Evolutionary conservation across 1,140 invertebrate genomes (phyloP), one percentile per base, ranked within the genome.

Genomic region (Ptiloglossa arizonensis): DNA sequence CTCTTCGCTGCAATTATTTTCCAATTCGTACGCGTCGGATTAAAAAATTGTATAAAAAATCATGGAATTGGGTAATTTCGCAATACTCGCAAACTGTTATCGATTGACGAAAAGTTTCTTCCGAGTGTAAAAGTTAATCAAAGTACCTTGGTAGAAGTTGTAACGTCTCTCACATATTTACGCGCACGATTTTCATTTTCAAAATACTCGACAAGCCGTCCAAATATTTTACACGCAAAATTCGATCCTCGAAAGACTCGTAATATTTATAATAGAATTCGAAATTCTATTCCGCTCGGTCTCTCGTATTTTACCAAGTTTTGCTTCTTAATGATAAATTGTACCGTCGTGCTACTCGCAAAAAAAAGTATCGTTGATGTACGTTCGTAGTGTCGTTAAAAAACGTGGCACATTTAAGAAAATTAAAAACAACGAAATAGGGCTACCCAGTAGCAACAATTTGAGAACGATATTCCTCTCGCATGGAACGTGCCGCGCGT

Each of bases 401-500:
- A 59, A 59, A 22, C 13, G 19, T 35, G 9, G 15, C 8, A 32
- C 27, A 59, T 59, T 59, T 35, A 32, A 35, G n/a, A 35, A n/a
- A 17, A 44, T 63, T 44, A 5, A 1, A 27, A 44, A n/a, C n/a
- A 32, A 22, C 15, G 35, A 46, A 59, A 44, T 22, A 32, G 27
- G 1, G 2, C 15, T 15, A 15, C 27, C n/a, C n/a, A n/a, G 1
- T 2, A 50, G 3, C 5, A 15, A 24, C 17, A 71, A n/a, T n/a
- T n/a, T n/a, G n/a, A 2, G 15, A 27, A 22, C 8, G 17, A 24
- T 24, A 5, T 41, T 38, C 8, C n/a, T 56, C 6, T 15, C 29
- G 73, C 63, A 46, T 69, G 73, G 73, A 76, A 76, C 24, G 73
- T 59, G 64, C 41, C 11, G 15, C 46, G 54, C 24, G 6, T 52